Conservation (phyloP, 2,888 invertebrate species). For the Altica lythri region DNA sequence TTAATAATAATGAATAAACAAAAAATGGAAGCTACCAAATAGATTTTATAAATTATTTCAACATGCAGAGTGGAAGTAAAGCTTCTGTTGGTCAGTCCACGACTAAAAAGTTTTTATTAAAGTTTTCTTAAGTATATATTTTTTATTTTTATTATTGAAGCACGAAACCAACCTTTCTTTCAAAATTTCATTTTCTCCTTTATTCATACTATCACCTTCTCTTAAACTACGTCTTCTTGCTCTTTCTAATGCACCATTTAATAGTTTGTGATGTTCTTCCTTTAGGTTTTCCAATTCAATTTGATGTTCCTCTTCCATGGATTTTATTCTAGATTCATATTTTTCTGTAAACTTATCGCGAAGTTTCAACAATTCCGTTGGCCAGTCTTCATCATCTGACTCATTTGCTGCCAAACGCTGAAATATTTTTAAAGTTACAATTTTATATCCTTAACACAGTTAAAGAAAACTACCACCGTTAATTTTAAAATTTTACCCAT, state of each 20-base stretch:
- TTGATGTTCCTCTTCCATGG: conserved; percentile 63
- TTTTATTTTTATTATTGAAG: background rate
- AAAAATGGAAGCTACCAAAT: too few relatives aligned
- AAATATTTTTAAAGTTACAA: too few relatives aligned
- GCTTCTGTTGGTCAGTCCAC: too few relatives aligned
- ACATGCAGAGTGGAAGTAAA: too few relatives aligned
- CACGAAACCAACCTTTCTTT: conserved; percentile 63
- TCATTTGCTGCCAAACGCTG: conserved; percentile 74
- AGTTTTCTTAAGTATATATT: too few relatives aligned
- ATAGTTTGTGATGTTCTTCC: conserved; percentile 48
- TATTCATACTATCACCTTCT: conserved; percentile 58
- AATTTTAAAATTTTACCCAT: too few relatives aligned
- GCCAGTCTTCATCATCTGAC: conserved; percentile 75
- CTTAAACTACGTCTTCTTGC: conserved; percentile 49
- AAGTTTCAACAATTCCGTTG: conserved; percentile 72
- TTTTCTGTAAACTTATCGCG: conserved; percentile 74
- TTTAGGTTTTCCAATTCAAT: conserved; percentile 64
- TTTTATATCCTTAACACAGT: too few relatives aligned
- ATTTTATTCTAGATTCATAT: conserved; percentile 65
- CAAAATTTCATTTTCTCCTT: conserved; percentile 63
- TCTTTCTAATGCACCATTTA: conserved; percentile 51
- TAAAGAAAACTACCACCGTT: too few relatives aligned
- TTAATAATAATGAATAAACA: too few relatives aligned
- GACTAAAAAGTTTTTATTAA: too few relatives aligned
- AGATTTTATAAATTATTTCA: too few relatives aligned